Conservation (phyloP, 2,888 invertebrate genomes). For the Orthonychiurus folsomi region DNA sequence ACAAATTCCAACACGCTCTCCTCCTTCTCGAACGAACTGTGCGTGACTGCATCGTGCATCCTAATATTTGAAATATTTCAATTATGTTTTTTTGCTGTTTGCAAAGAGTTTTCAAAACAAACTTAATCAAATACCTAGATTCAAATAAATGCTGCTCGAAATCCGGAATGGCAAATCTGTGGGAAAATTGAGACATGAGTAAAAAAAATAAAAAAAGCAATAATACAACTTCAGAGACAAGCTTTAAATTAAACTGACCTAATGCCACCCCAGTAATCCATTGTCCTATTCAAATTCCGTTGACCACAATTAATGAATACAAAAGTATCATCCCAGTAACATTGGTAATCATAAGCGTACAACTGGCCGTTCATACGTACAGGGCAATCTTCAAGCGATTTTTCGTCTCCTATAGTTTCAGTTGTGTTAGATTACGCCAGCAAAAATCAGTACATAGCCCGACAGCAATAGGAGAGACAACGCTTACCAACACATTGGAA, state of each 20-base stretch:
- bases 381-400: constrained; percentile 45
- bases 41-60: constrained; percentile 70
- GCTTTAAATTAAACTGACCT: constrained; percentile 43
- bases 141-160: constrained; percentile 80
- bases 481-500: constrained; percentile 54
- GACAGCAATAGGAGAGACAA: too few species aligned
- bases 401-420: constrained; percentile 3
- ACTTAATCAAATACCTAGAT: too few species aligned
- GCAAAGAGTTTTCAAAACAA: too few species aligned
- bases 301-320: constrained; percentile 87
- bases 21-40: constrained; percentile 57
- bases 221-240: not conserved
- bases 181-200: constrained; percentile 12
- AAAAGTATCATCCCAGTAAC: constrained; percentile 80
- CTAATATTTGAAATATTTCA: too few species aligned
- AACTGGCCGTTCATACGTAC: constrained; percentile 79
- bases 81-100: too few species aligned
- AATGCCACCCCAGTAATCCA: constrained; percentile 92
- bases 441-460: too few species aligned
- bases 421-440: too few species aligned
- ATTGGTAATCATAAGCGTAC: constrained; percentile 73
- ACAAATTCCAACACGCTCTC: constrained; percentile 72
- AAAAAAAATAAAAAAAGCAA: not conserved
- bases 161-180: constrained; percentile 72
- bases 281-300: constrained; percentile 55